These are phyloP conservation scores for Antennarius maculatus DNA, from an alignment of 2,797 vertebrate genomes.

Conservation along the genomic window DNA sequence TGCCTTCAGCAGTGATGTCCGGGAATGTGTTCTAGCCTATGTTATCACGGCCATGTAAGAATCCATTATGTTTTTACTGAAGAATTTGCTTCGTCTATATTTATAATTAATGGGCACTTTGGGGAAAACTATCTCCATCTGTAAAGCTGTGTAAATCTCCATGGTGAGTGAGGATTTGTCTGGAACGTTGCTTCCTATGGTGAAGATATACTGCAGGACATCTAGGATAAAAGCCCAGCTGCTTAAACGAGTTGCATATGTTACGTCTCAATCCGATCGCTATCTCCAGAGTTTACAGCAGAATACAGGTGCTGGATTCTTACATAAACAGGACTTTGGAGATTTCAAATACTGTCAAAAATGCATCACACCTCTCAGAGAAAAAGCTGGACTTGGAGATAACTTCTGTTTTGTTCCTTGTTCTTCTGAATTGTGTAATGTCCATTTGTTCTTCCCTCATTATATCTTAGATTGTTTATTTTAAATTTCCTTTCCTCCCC, in stretches of 20 bases:
- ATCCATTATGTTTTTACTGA: slow-evolving; percentile 6
- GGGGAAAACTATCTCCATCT: slow-evolving; percentile 3
- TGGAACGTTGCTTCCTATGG: slow-evolving; percentile 5
- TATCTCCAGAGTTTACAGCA: slow-evolving; percentile 9
- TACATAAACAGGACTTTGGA: slow-evolving; percentile 60
- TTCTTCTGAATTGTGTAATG: slow-evolving; percentile 14
- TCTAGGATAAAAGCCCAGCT: slow-evolving; percentile 7
- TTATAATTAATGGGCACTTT: background rate
- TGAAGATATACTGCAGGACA: slow-evolving; percentile 10
- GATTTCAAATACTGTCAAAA: slow-evolving; percentile 60
- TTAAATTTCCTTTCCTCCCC: slow-evolving; percentile 1
- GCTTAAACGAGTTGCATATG: slow-evolving; percentile 17
- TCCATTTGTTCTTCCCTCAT: background rate
- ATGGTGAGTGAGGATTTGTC: background rate
- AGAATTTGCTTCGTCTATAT: background rate
- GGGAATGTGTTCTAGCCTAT: slow-evolving; percentile 48
- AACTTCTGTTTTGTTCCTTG: slow-evolving; percentile 15
- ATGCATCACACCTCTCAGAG: slow-evolving; percentile 49
- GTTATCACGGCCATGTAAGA: too few relatives aligned
- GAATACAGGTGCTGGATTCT: slow-evolving; percentile 44
- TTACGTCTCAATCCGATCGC: slow-evolving; percentile 30
- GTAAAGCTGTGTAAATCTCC: slow-evolving; percentile 12
- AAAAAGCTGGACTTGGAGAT: slow-evolving; percentile 50
- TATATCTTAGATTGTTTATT: slow-evolving; percentile 9
- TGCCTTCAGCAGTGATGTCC: slow-evolving; percentile 41